phyloP scores from a whole-genome alignment of 2,797 vertebrate genomes.

The Phylloscopus collybita region DNA sequence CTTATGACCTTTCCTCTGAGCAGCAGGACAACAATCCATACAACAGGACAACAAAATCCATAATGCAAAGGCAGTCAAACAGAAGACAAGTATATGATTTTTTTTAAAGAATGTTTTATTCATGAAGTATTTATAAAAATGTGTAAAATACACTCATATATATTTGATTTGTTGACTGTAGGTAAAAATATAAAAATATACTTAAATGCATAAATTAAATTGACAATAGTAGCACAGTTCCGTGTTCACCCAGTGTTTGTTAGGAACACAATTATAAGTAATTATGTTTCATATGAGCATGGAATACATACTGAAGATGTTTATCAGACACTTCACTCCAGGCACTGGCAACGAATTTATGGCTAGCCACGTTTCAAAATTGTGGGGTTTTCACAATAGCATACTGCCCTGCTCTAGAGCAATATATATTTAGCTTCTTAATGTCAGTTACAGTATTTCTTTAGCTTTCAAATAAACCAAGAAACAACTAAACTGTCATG shows the following conservation, averaged over 20 bases:
- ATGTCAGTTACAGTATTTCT: conserved; percentile 21
- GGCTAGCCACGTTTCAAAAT: conserved; percentile 5
- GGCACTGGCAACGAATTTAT: conserved; percentile 27
- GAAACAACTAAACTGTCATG: neutral
- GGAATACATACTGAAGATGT: conserved; percentile 13
- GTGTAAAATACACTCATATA: conserved; percentile 50
- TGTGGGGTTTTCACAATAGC: neutral
- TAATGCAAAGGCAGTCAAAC: conserved; percentile 15
- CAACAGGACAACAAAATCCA: conserved; percentile 46
- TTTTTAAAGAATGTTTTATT: conserved; percentile 75
- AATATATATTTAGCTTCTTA: conserved; percentile 8
- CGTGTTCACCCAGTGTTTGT: conserved; percentile 46
- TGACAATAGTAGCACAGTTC: conserved; percentile 42
- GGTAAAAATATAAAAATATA: conserved; percentile 75
- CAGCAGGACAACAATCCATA: conserved; percentile 46
- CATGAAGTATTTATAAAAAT: conserved; percentile 44
- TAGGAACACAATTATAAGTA: conserved; percentile 39
- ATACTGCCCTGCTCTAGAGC: conserved; percentile 43
- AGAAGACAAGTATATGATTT: neutral
- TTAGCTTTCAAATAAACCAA: conserved; percentile 42
- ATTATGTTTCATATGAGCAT: conserved; percentile 22
- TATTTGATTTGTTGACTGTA: conserved; percentile 49
- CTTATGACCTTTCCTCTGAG: conserved; percentile 47
- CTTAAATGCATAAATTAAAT: conserved; percentile 74
- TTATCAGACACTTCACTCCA: conserved; percentile 45